phyloP scores from a whole-genome alignment of 2,113 vertebrate genomes.

The Tychaedon coryphoeus region DNA sequence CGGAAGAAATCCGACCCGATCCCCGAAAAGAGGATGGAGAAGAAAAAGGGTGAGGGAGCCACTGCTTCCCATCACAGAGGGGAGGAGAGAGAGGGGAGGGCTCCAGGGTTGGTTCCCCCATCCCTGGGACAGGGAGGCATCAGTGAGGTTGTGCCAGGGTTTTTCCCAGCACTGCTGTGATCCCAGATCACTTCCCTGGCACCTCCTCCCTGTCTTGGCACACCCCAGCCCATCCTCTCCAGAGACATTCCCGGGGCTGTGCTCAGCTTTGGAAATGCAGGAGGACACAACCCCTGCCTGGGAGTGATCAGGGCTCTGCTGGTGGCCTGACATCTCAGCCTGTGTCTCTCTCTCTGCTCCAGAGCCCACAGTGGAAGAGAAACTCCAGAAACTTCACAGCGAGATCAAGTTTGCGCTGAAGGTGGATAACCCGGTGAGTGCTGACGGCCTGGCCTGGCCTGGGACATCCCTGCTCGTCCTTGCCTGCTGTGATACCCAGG shows the following conservation, averaged over 20 bases:
- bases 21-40: constrained; percentile 82
- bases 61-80: not conserved
- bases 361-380: constrained; percentile 92
- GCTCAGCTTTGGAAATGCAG: not conserved
- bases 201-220: not conserved
- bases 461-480: not conserved
- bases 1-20: constrained; percentile 81
- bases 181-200: not conserved
- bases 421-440: constrained; percentile 93
- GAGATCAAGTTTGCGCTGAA: constrained; percentile 97
- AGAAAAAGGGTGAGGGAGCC: constrained; percentile 86
- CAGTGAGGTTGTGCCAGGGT: not conserved
- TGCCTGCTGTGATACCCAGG: fast-evolving
- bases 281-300: not conserved
- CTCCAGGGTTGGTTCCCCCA: not conserved
- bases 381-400: constrained; percentile 93
- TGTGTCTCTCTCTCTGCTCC: not conserved
- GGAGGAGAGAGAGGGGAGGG: not conserved
- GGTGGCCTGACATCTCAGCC: fast-evolving
- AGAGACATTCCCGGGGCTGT: not conserved
- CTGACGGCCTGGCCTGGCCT: fast-evolving
- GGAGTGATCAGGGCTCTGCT: not conserved
- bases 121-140: not conserved
- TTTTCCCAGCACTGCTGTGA: not conserved
- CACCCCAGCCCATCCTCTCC: not conserved